Base-by-base conservation (phyloP, 2,113 vertebrate species). In the Redunca redunca region DNA sequence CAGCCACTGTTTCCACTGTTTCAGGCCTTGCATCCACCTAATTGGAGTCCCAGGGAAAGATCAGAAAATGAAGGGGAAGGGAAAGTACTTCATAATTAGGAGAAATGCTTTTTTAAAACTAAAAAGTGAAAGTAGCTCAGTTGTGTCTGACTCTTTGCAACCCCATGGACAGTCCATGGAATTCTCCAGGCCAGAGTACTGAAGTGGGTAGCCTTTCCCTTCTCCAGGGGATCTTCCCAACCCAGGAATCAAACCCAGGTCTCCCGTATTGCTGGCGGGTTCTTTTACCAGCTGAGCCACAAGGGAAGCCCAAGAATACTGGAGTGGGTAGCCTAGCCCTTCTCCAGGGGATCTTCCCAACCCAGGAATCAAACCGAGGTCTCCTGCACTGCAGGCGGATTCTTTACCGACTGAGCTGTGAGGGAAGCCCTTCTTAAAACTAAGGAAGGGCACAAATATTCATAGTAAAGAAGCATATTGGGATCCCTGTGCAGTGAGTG, bases 241-340 rank as follows among this genome's bases (percentile, higher is more conserved):
- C n/a, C 67, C 67, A 71, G n/a, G n/a, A 71, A 36, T 64, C 15
- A n/a, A 64, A 64, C 15, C 62, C 62, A 17, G 15, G 62, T 64
- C 62, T n/a, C 15, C 62, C 0, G 0, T 30, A 64, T n/a, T n/a
- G 15, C 15, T 9, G 30, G 15, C 0, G 0, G 62, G 62, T 64
- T 64, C 30, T 64, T 64, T n/a, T n/a, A 64, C 30, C 62, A 64
- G 30, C 30, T 64, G 15, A 64, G 30, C 30, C 30, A 64, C 62
- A n/a, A 64, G 62, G 30, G 15, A 64, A 64, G 33, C 62, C 30
- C 15, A 64, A n/a, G 62, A n/a, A 64, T 64, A 64, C 62, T n/a
- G 62, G 30, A 64, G 62, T 64, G 15, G 30, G 30, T 64, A 64
- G 30, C 30, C 30, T 64, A 64, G 62, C 15, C 30, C 15, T 64